Evolutionary conservation across 2,888 invertebrate genomes (phyloP).

Genomic region (Drosophila paucipuncta): DNA sequence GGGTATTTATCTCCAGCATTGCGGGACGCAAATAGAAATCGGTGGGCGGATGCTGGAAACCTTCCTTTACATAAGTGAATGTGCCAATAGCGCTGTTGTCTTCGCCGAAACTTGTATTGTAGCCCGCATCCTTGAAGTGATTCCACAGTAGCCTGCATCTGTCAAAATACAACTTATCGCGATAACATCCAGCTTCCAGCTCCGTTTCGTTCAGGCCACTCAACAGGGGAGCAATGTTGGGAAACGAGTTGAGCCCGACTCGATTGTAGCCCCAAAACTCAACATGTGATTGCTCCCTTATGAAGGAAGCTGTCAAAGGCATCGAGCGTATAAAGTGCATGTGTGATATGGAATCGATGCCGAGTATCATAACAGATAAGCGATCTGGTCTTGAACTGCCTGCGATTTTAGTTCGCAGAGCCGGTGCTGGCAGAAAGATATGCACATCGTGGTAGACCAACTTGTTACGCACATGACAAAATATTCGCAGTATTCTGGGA

Average conservation of each 20-base stretch:
- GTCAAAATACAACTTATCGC: conserved; percentile 88
- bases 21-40: conserved; percentile 14
- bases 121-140: conserved; percentile 88
- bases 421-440: conserved; percentile 15
- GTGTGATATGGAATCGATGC: conserved; percentile 93
- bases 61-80: not conserved
- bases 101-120: conserved; percentile 87
- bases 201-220: conserved; percentile 89
- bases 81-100: conserved; percentile 12
- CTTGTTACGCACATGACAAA: not conserved
- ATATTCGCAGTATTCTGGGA: not conserved
- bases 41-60: conserved; percentile 3
- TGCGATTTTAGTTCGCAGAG: no score
- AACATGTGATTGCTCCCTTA: conserved; percentile 86
- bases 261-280: conserved; percentile 95
- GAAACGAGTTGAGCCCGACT: conserved; percentile 96
- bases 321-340: conserved; percentile 93
- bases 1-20: not conserved
- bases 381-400: not conserved
- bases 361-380: conserved; percentile 91
- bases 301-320: conserved; percentile 88
- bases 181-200: conserved; percentile 88
- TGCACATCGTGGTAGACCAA: conserved; percentile 27
- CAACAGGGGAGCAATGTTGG: conserved; percentile 92
- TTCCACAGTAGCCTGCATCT: conserved; percentile 92